Evolutionary conservation across 2,797 vertebrate species (phyloP), one percentile per base, ranked within the genome.

Genomic region (Craterocephalus amniculus): DNA sequence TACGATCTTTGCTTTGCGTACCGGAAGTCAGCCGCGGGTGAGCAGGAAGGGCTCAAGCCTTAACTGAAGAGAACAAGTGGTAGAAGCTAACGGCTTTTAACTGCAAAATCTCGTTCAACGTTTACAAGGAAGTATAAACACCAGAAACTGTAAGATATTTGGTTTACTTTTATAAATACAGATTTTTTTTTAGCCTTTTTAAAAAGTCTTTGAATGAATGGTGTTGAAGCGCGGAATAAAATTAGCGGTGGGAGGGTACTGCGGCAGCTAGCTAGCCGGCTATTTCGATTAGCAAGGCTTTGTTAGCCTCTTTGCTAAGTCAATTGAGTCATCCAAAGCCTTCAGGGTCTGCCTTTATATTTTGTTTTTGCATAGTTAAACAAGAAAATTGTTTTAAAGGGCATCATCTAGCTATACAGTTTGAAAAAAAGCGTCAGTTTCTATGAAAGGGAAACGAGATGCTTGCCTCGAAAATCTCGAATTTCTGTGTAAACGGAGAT

Each of bases 201-300:
- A 34, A 34, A 1, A 34, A 34, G 1, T 0, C 0, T 20, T 3
- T 6, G 58, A 63, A 31, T 0, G 0, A 1, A 11, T 18, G 0
- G 6, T 18, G 14, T 22, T 63, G 20, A 6, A 0, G 35, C 9
- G 54, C 2, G 16, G 26, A 58, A 24, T 43, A 2, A 14, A 7
- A 18, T 55, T 45, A 31, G 7, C 65, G 49, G 4, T 8, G 24
- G 14, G 29, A 49, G 58, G 59, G 70, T 38, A 24, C 26, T 78
- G 76, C 76, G 63, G 66, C 52, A 70, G 8, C 63, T 75, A 82
- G 81, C 83, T 49, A 82, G 81, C 79, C 63, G 83, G 87, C 88
- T 89, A 88, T 20, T 63, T 24, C 0, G 9, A 14, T 72, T 83
- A 90, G 81, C 89, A 59, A 2, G 70, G 88, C 89, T 90, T 92